These are phyloP conservation scores for Mesorhabditis belari DNA, from an alignment of 2,888 invertebrate species.

Conservation along the genomic window DNA sequence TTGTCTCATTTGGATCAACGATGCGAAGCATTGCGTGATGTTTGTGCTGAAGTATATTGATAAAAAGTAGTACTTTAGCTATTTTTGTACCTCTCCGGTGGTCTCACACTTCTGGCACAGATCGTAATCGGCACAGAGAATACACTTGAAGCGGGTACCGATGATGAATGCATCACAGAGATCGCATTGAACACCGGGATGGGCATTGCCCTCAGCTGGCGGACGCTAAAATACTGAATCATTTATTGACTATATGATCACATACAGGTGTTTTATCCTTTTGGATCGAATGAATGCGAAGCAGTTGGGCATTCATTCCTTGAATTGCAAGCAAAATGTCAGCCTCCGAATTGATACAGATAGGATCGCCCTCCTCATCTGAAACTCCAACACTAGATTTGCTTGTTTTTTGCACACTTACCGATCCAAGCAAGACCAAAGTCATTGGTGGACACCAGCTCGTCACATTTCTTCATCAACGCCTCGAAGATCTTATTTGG, in stretches of 20 bases:
- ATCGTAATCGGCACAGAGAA: slow-evolving; percentile 16
- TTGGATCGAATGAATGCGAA: neutral
- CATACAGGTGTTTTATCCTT: too few relatives aligned
- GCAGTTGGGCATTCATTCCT: neutral
- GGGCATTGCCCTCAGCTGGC: too few relatives aligned
- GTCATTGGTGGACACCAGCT: neutral
- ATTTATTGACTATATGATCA: too few relatives aligned
- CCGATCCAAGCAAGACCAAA: neutral
- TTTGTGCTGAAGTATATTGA: slow-evolving; percentile 3
- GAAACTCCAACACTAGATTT: too few relatives aligned
- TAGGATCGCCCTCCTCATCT: slow-evolving; percentile 4
- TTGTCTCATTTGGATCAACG: slow-evolving; percentile 6
- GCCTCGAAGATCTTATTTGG: neutral
- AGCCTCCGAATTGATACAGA: neutral
- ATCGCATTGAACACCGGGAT: neutral
- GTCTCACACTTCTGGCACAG: slow-evolving; percentile 12
- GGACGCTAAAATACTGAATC: too few relatives aligned
- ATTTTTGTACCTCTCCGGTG: neutral
- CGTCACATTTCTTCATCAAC: neutral
- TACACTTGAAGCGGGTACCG: slow-evolving; percentile 18
- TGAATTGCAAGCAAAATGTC: slow-evolving; percentile 4
- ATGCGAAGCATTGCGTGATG: slow-evolving; percentile 14
- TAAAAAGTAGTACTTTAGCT: too few relatives aligned
- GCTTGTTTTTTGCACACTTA: too few relatives aligned
- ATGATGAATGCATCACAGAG: slow-evolving; percentile 9